Percentiles rank a stretch among this genome's conserved stretches.
Evolutionary conservation across 2,113 vertebrate genomes (phyloP).

Genomic region (Ctenomys sociabilis): DNA sequence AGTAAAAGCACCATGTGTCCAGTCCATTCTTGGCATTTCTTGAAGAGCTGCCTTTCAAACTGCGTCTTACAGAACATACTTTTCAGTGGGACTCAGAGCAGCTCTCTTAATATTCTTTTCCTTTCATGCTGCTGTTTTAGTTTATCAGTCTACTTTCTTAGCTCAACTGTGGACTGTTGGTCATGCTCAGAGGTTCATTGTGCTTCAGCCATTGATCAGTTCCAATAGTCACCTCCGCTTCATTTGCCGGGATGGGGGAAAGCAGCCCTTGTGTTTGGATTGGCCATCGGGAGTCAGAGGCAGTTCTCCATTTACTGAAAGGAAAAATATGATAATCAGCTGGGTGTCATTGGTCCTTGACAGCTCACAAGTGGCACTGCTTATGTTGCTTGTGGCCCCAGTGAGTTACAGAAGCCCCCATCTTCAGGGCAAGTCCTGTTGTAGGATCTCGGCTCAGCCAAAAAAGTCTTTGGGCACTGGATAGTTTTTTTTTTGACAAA

Average conservation of each 20-base stretch:
- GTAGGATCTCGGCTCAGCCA: not conserved
- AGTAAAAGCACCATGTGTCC: not conserved
- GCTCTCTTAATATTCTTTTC: not conserved
- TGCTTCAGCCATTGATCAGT: conserved; percentile 32
- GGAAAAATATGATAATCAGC: conserved; percentile 19
- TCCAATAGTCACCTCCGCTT: not conserved
- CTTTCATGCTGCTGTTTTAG: not conserved
- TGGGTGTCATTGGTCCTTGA: not conserved
- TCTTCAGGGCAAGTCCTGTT: not conserved
- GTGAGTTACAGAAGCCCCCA: not conserved
- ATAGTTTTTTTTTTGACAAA: not conserved
- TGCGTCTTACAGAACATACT: not conserved
- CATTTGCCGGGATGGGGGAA: not conserved
- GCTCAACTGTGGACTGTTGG: not conserved
- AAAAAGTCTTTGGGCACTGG: not conserved
- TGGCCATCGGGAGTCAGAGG: conserved; percentile 19
- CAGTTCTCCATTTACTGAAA: conserved; percentile 87
- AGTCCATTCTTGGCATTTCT: not conserved
- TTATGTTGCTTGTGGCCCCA: not conserved
- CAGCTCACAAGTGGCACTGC: not conserved
- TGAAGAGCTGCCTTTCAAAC: not conserved
- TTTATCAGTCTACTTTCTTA: conserved; percentile 18
- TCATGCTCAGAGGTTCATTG: not conserved
- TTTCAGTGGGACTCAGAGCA: rapidly evolving
- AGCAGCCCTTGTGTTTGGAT: conserved; percentile 28